Conservation (phyloP, 2,888 invertebrate species). For the Papilio elwesi region DNA sequence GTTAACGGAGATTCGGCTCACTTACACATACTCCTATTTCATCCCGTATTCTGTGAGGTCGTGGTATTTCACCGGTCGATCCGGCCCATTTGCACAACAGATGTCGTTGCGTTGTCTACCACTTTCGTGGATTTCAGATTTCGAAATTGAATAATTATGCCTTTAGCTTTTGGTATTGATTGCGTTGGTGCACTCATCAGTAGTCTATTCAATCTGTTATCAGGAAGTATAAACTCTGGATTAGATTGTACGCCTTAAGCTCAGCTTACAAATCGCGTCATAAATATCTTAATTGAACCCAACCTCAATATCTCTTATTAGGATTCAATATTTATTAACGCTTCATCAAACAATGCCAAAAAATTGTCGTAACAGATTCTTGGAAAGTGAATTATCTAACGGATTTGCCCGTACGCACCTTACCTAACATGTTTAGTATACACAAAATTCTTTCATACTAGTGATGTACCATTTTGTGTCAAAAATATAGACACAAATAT, state of each 20-base stretch:
- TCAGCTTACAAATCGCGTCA: background rate
- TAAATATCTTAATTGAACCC: background rate
- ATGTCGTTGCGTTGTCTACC: too few relatives aligned
- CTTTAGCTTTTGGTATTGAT: too few relatives aligned
- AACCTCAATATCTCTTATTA: constrained; percentile 1
- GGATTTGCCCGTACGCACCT: constrained; percentile 29
- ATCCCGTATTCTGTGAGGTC: too few relatives aligned
- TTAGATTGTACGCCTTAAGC: too few relatives aligned
- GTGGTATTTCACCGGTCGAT: too few relatives aligned
- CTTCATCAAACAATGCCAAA: constrained; percentile 24
- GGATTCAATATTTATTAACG: constrained; percentile 10
- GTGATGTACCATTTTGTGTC: background rate
- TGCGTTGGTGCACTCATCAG: too few relatives aligned
- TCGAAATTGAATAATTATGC: too few relatives aligned
- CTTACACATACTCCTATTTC: too few relatives aligned
- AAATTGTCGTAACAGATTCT: constrained; percentile 30
- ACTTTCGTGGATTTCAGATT: too few relatives aligned
- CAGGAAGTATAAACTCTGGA: too few relatives aligned
- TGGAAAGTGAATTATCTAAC: constrained; percentile 39
- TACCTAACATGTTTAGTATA: constrained; percentile 35
- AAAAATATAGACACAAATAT: background rate
- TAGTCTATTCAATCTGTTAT: too few relatives aligned
- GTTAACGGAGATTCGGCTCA: background rate
- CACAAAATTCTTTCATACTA: constrained; percentile 28
- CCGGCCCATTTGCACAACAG: too few relatives aligned